Conservation (phyloP, 2,797 vertebrate genomes). For the Neosilurus mollespiculum region DNA sequence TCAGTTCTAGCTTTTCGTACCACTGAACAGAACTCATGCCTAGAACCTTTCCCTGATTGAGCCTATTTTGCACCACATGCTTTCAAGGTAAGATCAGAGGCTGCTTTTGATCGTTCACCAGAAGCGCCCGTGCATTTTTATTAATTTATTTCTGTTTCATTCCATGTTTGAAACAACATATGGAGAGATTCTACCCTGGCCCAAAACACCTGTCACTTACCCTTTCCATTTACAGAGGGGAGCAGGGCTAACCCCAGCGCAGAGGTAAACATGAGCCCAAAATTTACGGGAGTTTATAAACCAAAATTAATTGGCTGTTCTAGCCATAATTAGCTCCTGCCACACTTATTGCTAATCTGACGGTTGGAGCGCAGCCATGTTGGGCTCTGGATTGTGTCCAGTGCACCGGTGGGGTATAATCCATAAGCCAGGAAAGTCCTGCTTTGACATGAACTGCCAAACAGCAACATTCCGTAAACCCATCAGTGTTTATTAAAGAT, state of each 20-base stretch:
- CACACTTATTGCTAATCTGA: constrained; percentile 79
- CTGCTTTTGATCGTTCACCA: constrained; percentile 16
- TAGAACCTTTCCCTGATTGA: background rate
- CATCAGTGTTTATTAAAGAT: constrained; percentile 78
- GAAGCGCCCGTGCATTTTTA: background rate
- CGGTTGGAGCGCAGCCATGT: constrained; percentile 69
- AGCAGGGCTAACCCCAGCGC: constrained; percentile 46
- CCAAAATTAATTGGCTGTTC: constrained; percentile 77
- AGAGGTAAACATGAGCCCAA: constrained; percentile 51
- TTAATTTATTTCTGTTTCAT: background rate
- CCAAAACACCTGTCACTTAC: constrained; percentile 66
- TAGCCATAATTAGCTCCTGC: constrained; percentile 75
- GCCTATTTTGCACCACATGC: background rate
- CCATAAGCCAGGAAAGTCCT: constrained; percentile 63
- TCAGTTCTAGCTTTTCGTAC: background rate
- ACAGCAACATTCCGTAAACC: constrained; percentile 53
- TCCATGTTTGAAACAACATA: constrained; percentile 57
- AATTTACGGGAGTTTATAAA: constrained; percentile 73
- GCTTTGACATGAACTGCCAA: constrained; percentile 48
- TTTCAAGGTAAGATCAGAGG: constrained; percentile 19
- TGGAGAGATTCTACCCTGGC: constrained; percentile 57
- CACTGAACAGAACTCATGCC: background rate
- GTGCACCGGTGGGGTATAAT: constrained; percentile 63
- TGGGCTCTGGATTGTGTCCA: constrained; percentile 71
- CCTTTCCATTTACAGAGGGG: constrained; percentile 27